phyloP scores from a whole-genome alignment of 1,140 invertebrate species.

The Drosophila virilis region DNA sequence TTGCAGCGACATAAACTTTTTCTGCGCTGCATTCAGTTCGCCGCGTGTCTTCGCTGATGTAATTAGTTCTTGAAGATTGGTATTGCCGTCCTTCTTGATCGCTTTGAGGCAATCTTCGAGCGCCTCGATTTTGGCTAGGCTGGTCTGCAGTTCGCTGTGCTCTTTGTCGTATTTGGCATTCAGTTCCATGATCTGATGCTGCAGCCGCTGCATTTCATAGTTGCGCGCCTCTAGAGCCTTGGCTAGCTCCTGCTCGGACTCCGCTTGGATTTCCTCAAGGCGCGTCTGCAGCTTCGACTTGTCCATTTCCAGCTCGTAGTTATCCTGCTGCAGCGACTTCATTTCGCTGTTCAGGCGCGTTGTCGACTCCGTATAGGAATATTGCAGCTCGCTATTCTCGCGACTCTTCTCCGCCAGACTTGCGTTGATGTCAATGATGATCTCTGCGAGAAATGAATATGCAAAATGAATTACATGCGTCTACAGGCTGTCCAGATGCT shows the following conservation, averaged over 20 bases:
- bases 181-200: constrained; percentile 68
- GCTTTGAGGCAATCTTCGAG: constrained; percentile 85
- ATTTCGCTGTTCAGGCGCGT: constrained; percentile 80
- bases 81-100: constrained; percentile 84
- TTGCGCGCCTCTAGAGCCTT: constrained; percentile 80
- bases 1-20: constrained; percentile 81
- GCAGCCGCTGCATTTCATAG: constrained; percentile 82
- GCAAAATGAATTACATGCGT: neutral
- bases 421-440: constrained; percentile 85
- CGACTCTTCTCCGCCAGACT: constrained; percentile 85
- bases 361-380: constrained; percentile 85
- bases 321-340: constrained; percentile 72
- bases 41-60: constrained; percentile 85
- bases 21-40: constrained; percentile 85
- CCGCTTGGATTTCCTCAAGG: constrained; percentile 81
- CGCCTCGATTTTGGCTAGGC: constrained; percentile 77
- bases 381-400: constrained; percentile 85
- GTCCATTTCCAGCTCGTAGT: constrained; percentile 74
- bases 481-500: neutral
- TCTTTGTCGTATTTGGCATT: constrained; percentile 63
- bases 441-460: constrained; percentile 57
- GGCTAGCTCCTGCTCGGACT: constrained; percentile 74
- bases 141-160: constrained; percentile 72
- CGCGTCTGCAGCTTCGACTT: constrained; percentile 84
- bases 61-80: constrained; percentile 83